A percentile compares a stretch with the other conserved stretches of the same genome.
These are phyloP conservation scores for Sebastes taczanowskii DNA, from an alignment of 2,797 vertebrate genomes.

Conservation along the genomic window DNA sequence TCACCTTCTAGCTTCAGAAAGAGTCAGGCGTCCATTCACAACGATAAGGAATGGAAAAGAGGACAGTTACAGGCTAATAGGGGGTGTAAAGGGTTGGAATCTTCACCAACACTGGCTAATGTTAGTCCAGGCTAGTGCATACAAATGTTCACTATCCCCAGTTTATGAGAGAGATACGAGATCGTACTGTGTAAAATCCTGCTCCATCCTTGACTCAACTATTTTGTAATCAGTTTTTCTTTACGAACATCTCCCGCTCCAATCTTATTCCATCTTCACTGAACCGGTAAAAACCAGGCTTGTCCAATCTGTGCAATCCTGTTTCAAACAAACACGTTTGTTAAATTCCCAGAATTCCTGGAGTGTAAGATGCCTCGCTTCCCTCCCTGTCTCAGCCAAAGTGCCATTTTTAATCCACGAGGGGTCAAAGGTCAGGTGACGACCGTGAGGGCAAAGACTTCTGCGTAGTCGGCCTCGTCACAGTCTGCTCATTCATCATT, in stretches of 20 bases:
- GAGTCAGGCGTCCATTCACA: slow-evolving; percentile 26
- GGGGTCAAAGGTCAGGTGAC: slow-evolving; percentile 16
- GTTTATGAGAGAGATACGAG: not conserved
- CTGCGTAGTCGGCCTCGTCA: not conserved
- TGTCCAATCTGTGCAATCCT: not conserved
- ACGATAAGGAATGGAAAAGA: not conserved
- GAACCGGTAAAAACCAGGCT: not conserved
- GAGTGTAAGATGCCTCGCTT: not conserved
- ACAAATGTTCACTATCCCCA: not conserved
- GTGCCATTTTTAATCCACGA: slow-evolving; percentile 42
- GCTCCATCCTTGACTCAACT: slow-evolving; percentile 61
- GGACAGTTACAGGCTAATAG: not conserved
- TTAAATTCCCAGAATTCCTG: slow-evolving; percentile 16
- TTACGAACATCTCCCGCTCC: not conserved
- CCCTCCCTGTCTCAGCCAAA: not conserved
- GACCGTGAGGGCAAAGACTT: not conserved
- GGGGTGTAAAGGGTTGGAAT: not conserved
- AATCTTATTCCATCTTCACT: slow-evolving; percentile 18
- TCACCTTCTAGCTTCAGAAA: not conserved
- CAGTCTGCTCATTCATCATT: not conserved
- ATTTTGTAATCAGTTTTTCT: slow-evolving; percentile 8
- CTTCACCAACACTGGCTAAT: not conserved
- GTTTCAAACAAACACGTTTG: not conserved
- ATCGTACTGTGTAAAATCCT: slow-evolving; percentile 70
- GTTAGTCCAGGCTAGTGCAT: slow-evolving; percentile 29